Conservation (phyloP, 2,888 invertebrate species). For the Odontomyia ornata region DNA sequence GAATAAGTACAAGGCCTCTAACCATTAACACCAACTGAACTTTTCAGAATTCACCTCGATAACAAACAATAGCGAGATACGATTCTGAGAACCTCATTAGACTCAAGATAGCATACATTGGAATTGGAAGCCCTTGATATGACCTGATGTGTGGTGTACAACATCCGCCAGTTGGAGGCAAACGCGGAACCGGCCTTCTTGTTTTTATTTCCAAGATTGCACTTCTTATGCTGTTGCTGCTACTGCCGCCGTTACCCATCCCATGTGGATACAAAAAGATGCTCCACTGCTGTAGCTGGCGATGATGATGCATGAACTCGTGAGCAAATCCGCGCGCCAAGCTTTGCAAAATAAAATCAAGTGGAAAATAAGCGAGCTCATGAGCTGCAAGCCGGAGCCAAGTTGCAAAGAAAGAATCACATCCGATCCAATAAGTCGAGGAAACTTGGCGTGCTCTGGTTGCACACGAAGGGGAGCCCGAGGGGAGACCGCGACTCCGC, state of each 20-base stretch:
- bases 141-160: neutral
- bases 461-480: neutral
- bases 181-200: slow-evolving; percentile 5
- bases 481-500: too few relatives aligned
- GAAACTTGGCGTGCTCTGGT: neutral
- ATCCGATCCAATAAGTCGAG: neutral
- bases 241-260: too few relatives aligned
- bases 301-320: slow-evolving; percentile 4
- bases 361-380: neutral
- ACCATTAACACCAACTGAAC: too few relatives aligned
- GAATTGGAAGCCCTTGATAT: neutral
- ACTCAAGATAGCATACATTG: neutral
- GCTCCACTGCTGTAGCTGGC: neutral
- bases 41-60: slow-evolving; percentile 27
- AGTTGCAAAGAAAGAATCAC: neutral
- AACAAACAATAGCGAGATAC: slow-evolving; percentile 27
- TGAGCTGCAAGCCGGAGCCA: neutral
- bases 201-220: neutral
- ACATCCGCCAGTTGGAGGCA: neutral
- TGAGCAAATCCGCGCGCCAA: slow-evolving; percentile 13
- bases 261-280: too few relatives aligned
- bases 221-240: too few relatives aligned
- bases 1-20: too few relatives aligned
- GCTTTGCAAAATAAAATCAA: neutral
- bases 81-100: slow-evolving; percentile 32